Percentiles rank a stretch among this genome's conserved stretches.
phyloP scores from a whole-genome alignment of 2,113 vertebrate genomes.

The Psettodes erumei region DNA sequence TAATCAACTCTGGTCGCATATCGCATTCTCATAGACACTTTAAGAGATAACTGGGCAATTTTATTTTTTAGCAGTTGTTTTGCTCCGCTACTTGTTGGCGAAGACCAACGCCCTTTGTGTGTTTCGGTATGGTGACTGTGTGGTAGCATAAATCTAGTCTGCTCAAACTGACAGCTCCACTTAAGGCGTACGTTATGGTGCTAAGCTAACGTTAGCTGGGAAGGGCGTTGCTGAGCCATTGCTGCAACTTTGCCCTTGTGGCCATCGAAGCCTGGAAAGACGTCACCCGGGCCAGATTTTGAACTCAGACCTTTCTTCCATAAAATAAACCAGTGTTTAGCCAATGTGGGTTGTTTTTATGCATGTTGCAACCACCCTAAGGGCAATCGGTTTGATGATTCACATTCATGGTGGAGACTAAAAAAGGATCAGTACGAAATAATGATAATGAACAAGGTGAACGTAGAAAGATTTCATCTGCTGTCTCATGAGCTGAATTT shows the following conservation, averaged over 20 bases:
- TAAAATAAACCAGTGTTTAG: neutral
- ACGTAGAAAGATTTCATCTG: neutral
- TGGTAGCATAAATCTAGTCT: neutral
- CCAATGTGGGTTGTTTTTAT: neutral
- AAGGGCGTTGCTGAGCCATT: constrained; percentile 81
- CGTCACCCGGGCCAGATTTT: constrained; percentile 44
- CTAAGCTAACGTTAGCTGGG: constrained; percentile 75
- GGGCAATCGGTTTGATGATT: constrained; percentile 24
- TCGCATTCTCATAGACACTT: neutral
- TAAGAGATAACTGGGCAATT: neutral
- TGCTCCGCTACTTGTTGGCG: neutral
- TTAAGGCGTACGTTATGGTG: constrained; percentile 46
- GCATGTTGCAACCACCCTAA: neutral
- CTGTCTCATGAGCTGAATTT: neutral
- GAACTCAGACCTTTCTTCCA: neutral
- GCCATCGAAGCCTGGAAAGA: constrained; percentile 53
- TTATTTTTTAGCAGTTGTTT: neutral
- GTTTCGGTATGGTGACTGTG: constrained; percentile 2
- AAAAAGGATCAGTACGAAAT: neutral
- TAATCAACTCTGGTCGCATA: constrained; percentile 33
- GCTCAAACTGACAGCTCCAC: constrained; percentile 50
- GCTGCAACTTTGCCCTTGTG: constrained; percentile 81
- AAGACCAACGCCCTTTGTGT: constrained; percentile 4
- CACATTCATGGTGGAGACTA: constrained; percentile 46
- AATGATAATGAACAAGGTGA: neutral